phyloP scores from a whole-genome alignment of 2,888 invertebrate genomes.

The Dichetophora obliterata region DNA sequence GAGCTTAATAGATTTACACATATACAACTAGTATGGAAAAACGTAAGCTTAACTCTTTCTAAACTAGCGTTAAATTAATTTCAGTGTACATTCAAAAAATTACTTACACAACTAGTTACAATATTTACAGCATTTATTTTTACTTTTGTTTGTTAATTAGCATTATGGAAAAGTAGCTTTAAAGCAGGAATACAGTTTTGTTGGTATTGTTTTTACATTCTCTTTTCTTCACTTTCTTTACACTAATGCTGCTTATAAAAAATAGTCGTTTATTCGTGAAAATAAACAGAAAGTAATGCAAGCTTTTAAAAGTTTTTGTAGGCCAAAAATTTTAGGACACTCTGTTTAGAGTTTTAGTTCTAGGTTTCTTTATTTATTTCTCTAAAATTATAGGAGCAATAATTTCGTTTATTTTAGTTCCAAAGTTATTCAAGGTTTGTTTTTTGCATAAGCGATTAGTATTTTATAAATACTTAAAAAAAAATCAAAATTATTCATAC shows the following conservation, averaged over 20 bases:
- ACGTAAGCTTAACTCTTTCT: neutral
- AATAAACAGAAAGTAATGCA: neutral
- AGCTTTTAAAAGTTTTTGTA: neutral
- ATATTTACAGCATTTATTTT: constrained; percentile 22
- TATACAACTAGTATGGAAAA: too few relatives aligned
- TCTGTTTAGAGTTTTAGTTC: neutral
- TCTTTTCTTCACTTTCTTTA: neutral
- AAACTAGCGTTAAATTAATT: neutral
- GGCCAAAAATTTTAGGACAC: constrained; percentile 21
- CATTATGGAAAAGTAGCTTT: constrained; percentile 19
- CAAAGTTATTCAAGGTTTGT: neutral
- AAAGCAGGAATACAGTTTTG: constrained; percentile 33
- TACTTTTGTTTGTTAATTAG: constrained; percentile 17
- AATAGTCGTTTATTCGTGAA: neutral
- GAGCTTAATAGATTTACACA: neutral
- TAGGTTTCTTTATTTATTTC: neutral
- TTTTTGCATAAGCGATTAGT: neutral
- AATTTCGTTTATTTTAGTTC: constrained; percentile 20
- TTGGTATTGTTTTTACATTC: constrained; percentile 3
- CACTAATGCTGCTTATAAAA: constrained; percentile 6
- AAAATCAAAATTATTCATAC: neutral
- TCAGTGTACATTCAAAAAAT: neutral
- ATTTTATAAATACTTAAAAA: neutral
- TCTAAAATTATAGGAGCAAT: constrained; percentile 30
- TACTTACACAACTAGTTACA: neutral